A percentile compares a stretch with the other conserved stretches of the same genome.
phyloP scores from a whole-genome alignment of 2,797 vertebrate species.

The Malurus splendens region DNA sequence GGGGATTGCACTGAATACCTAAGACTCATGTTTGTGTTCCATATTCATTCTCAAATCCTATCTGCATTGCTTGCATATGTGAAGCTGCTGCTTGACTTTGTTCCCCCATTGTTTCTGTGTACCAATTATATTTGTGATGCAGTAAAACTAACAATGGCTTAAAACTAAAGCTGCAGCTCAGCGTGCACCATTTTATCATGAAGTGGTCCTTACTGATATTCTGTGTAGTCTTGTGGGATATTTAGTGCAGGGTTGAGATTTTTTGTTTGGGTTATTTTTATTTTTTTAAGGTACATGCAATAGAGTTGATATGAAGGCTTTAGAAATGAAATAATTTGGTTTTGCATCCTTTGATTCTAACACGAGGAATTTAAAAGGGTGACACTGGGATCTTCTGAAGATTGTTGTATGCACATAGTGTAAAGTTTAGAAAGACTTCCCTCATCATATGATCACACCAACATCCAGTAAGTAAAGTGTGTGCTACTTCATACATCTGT shows the following conservation, averaged over 20 bases:
- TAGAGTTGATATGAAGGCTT: neutral
- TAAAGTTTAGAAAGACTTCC: neutral
- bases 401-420: neutral
- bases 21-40: neutral
- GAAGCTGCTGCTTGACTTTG: neutral
- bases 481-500: neutral
- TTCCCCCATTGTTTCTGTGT: neutral
- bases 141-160: neutral
- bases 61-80: neutral
- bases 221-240: neutral
- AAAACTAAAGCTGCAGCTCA: neutral
- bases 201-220: neutral
- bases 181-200: neutral
- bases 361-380: neutral
- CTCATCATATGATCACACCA: neutral
- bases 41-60: neutral
- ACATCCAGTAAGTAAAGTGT: neutral
- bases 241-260: rapidly evolving
- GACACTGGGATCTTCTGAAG: neutral
- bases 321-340: neutral
- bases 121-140: neutral
- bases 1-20: neutral
- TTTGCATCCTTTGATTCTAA: neutral
- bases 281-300: neutral
- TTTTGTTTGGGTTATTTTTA: rapidly evolving